Evolutionary conservation across 2,113 vertebrate species (phyloP).

Genomic region (Entosphenus tridentatus): DNA sequence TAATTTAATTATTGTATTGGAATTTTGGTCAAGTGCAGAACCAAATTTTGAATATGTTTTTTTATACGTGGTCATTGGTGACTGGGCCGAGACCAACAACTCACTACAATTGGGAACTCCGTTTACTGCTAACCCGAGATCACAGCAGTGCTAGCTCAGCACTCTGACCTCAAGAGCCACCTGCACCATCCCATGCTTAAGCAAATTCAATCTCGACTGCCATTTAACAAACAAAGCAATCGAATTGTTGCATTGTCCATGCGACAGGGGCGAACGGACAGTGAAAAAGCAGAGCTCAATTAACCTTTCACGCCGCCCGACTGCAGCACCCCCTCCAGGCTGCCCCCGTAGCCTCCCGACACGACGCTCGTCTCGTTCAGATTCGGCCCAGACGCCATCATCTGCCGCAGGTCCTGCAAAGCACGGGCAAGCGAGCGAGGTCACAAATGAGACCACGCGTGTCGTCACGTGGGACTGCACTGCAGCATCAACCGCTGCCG

Average conservation of each 20-base stretch:
- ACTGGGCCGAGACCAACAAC: neutral
- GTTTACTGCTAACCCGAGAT: neutral
- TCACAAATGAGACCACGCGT: neutral
- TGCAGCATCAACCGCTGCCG: too few species aligned
- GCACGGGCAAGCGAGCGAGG: conserved; percentile 11
- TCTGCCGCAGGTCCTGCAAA: conserved; percentile 69
- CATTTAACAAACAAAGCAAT: neutral
- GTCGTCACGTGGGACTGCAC: too few species aligned
- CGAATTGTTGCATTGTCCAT: neutral
- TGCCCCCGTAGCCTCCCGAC: conserved; percentile 76
- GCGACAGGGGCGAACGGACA: neutral
- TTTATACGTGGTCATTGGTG: too few species aligned
- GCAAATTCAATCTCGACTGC: neutral
- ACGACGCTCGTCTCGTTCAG: conserved; percentile 92
- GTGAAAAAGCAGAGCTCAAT: neutral
- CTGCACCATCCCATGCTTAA: neutral
- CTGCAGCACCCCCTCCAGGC: conserved; percentile 62
- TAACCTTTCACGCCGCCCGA: conserved; percentile 52
- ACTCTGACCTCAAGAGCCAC: too few species aligned
- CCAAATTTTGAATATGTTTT: too few species aligned
- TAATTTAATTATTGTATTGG: too few species aligned
- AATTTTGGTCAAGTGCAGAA: too few species aligned
- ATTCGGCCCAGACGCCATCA: conserved; percentile 92
- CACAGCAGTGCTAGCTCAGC: too few species aligned
- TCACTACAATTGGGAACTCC: neutral